These are phyloP conservation scores for Gorsachius magnificus DNA, from an alignment of 2,797 vertebrate genomes.

Conservation along the genomic window DNA sequence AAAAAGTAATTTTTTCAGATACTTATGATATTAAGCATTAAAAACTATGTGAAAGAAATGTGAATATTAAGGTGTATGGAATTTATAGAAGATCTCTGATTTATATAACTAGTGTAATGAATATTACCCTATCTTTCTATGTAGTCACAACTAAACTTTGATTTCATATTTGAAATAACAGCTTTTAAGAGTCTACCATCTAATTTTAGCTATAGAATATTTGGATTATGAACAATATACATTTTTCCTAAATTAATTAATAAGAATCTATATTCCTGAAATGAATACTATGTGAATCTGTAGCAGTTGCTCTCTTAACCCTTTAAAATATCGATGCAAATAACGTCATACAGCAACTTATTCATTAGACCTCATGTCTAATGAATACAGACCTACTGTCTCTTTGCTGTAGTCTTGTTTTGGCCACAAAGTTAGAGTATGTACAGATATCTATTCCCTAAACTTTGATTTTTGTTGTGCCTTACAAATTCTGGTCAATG, in stretches of 20 bases:
- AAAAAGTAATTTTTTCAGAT: conserved; percentile 48
- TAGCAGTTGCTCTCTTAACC: neutral
- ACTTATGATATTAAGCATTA: neutral
- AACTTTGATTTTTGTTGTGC: neutral
- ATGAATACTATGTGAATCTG: neutral
- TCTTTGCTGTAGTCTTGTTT: neutral
- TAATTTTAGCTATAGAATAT: neutral
- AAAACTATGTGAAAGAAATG: conserved; percentile 24
- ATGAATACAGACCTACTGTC: neutral
- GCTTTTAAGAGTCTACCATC: neutral
- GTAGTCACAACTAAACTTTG: neutral
- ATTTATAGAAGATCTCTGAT: conserved; percentile 6
- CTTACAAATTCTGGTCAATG: neutral
- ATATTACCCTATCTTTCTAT: neutral
- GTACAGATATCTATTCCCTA: neutral
- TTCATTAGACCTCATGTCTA: neutral
- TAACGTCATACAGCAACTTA: neutral
- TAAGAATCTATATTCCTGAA: neutral
- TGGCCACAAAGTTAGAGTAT: neutral
- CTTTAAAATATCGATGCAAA: neutral
- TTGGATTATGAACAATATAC: neutral
- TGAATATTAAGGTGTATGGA: neutral
- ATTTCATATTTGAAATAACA: neutral
- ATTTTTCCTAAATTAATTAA: neutral
- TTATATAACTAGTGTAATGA: neutral